Evolutionary conservation across 2,888 invertebrate genomes (phyloP).

Genomic region (Labia minor): DNA sequence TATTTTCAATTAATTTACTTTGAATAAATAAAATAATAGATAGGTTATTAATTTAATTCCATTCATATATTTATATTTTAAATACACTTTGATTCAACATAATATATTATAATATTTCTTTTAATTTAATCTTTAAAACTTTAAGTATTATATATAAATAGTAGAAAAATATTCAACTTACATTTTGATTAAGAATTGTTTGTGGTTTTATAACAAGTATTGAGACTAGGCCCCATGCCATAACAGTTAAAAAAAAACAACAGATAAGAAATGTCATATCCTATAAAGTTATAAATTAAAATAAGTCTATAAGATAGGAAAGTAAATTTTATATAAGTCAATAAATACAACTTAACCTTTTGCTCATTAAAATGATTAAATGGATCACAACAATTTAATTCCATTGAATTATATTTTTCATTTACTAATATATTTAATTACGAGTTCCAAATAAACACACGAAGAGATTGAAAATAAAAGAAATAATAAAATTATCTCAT

Average conservation of each 20-base stretch:
- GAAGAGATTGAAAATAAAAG: too few relatives aligned
- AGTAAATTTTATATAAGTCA: neutral
- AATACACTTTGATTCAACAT: too few relatives aligned
- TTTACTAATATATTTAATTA: too few relatives aligned
- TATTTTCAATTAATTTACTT: too few relatives aligned
- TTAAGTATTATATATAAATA: too few relatives aligned
- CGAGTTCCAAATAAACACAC: too few relatives aligned
- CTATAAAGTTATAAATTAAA: neutral
- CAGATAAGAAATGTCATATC: neutral
- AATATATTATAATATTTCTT: too few relatives aligned
- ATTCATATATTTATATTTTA: too few relatives aligned
- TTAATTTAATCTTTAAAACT: too few relatives aligned
- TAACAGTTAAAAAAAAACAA: neutral
- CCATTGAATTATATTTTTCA: neutral
- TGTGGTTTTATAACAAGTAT: neutral
- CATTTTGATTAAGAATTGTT: neutral
- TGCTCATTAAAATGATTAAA: neutral
- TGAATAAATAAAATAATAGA: too few relatives aligned
- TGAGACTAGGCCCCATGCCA: neutral
- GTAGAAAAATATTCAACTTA: neutral
- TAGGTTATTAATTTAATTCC: too few relatives aligned
- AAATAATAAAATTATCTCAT: too few relatives aligned
- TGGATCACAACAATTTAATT: constrained; percentile 8
- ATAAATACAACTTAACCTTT: neutral
- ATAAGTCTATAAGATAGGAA: neutral